A percentile compares a stretch with the other conserved stretches of the same genome.
Evolutionary conservation across 2,888 invertebrate species (phyloP).

Genomic region (Synanthedon andrenaeformis): DNA sequence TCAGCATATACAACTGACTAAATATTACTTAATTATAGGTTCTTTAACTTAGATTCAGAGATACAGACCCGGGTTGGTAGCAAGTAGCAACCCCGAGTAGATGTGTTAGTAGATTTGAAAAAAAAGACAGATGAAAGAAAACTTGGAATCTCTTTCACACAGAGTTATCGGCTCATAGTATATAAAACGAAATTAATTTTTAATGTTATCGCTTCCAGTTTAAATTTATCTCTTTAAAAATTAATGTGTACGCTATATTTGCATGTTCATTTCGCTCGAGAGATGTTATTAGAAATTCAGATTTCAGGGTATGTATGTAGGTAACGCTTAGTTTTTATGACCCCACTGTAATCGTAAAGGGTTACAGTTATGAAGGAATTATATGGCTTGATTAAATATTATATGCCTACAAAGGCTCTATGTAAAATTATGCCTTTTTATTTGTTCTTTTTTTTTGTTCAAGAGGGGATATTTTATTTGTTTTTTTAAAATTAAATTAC

Average conservation of each 20-base stretch:
- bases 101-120: no score
- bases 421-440: not conserved
- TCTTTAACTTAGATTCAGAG: no score
- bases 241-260: slow-evolving; percentile 48
- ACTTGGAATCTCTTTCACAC: no score
- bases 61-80: no score
- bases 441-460: not conserved
- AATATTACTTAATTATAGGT: no score
- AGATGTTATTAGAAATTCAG: slow-evolving; percentile 61
- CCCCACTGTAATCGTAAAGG: slow-evolving; percentile 18
- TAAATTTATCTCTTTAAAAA: slow-evolving; percentile 24
- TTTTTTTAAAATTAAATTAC: not conserved
- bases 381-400: slow-evolving; percentile 21
- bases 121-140: no score
- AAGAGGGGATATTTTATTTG: not conserved
- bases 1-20: no score
- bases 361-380: slow-evolving; percentile 23
- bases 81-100: no score
- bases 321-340: slow-evolving; percentile 50
- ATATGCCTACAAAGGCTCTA: not conserved
- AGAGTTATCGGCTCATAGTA: no score
- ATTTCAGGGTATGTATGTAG: slow-evolving; percentile 39
- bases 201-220: slow-evolving; percentile 19
- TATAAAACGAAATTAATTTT: no score
- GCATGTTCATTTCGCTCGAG: slow-evolving; percentile 49